phyloP scores from a whole-genome alignment of 2,113 vertebrate genomes.

The Ameiurus melas region DNA sequence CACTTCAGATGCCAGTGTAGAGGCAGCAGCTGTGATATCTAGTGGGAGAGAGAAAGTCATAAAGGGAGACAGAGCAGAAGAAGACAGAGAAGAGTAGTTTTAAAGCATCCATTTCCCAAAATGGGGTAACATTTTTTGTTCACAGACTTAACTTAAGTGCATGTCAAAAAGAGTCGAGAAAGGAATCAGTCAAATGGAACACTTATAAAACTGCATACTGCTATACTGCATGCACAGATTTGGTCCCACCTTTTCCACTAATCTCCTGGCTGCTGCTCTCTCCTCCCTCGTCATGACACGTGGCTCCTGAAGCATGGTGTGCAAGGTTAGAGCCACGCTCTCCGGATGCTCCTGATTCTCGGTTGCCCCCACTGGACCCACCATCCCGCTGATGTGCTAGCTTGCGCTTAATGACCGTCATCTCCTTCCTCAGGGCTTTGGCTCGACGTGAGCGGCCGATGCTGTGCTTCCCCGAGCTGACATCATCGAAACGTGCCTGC shows the following conservation, averaged over 20 bases:
- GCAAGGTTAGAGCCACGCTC: slow-evolving; percentile 66
- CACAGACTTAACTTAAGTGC: neutral
- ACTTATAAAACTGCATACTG: neutral
- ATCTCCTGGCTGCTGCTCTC: slow-evolving; percentile 99
- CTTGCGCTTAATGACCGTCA: slow-evolving; percentile 90
- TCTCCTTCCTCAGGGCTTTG: slow-evolving; percentile 96
- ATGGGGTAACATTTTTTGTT: neutral
- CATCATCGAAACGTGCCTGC: slow-evolving; percentile 84
- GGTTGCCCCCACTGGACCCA: slow-evolving; percentile 71
- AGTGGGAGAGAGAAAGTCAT: slow-evolving; percentile 52
- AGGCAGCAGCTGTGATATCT: slow-evolving; percentile 87
- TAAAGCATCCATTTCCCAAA: neutral
- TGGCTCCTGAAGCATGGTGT: slow-evolving; percentile 71
- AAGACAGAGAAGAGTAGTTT: neutral
- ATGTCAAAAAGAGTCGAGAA: neutral
- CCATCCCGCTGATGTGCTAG: slow-evolving; percentile 88
- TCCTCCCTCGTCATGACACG: slow-evolving; percentile 88
- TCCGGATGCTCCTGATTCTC: slow-evolving; percentile 65
- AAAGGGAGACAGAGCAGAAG: neutral
- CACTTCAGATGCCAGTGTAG: slow-evolving; percentile 89
- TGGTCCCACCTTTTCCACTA: slow-evolving; percentile 71
- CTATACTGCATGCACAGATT: neutral
- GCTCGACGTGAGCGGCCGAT: slow-evolving; percentile 88
- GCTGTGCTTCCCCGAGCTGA: slow-evolving; percentile 88
- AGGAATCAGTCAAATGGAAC: neutral